A percentile compares a stretch with the other conserved stretches of the same genome.
These are phyloP conservation scores for Ceratina japonica DNA, from an alignment of 1,140 invertebrate genomes.

Conservation along the genomic window DNA sequence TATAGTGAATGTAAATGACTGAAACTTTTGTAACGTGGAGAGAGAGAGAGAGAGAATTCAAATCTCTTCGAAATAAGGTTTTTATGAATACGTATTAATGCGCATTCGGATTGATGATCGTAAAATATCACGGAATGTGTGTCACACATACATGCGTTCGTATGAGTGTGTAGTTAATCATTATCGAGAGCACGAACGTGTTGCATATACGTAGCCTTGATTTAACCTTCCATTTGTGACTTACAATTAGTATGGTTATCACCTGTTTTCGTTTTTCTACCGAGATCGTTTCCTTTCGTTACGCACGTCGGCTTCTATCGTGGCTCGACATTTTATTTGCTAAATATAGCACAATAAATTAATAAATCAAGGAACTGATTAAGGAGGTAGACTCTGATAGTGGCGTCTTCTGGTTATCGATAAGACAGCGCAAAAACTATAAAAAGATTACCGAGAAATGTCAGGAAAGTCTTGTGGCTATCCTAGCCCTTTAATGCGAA, in stretches of 20 bases:
- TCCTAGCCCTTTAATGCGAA: too few species aligned
- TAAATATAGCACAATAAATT: not conserved
- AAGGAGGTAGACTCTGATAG: too few species aligned
- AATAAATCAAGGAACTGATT: too few species aligned
- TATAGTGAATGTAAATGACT: too few species aligned
- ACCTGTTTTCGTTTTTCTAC: not conserved
- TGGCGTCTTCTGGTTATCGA: too few species aligned
- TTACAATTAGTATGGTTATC: slow-evolving; percentile 8
- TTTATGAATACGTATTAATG: too few species aligned
- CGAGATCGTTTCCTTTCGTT: not conserved
- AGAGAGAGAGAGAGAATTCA: too few species aligned
- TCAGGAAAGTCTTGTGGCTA: too few species aligned
- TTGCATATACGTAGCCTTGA: slow-evolving; percentile 20
- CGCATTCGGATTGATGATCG: not conserved
- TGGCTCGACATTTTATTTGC: too few species aligned
- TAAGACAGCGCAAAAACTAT: not conserved
- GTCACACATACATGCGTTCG: slow-evolving; percentile 28
- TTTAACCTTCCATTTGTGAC: slow-evolving; percentile 33
- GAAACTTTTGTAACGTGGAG: too few species aligned
- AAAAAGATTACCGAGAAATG: not conserved
- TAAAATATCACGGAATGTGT: slow-evolving; percentile 35
- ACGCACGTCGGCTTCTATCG: too few species aligned
- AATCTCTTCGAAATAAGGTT: too few species aligned
- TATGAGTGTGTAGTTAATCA: not conserved
- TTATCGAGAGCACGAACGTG: slow-evolving; percentile 33